Evolutionary conservation across 2,797 vertebrate species (phyloP), one percentile per base, ranked within the genome.

Genomic region (Anomalospiza imberbis): DNA sequence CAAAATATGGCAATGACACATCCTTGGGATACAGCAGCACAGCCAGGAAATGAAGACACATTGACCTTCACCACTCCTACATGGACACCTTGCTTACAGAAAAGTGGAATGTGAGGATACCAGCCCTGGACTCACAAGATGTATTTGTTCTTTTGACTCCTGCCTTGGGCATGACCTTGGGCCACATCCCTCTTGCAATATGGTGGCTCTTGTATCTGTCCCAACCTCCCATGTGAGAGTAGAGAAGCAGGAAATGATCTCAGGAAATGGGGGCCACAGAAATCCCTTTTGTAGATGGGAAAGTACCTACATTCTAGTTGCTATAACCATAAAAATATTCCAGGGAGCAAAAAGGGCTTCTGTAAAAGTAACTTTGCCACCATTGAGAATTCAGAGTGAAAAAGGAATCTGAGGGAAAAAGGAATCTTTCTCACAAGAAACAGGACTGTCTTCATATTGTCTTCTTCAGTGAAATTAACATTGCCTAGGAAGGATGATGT

Each of bases 151-250:
- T 74, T 92, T 57, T 53, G 65, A 67, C 24, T 75, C 36, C 28
- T 17, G 31, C 31, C 45, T 61, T 74, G 72, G 47, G 14, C 17
- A 11, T 17, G 18, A 73, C 45, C 22, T 50, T 82, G n/a, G 45
- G 28, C 38, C 68, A 53, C 1, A 2, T 45, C 61, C 5, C 25
- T 19, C 24, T 40, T 62, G 48, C 24, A 55, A n/a, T 7, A 40
- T 0, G 0, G 7, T 29, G 47, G 48, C 54, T 51, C n/a, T 29
- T 65, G 17, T 19, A 36, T 47, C 54, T 65, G 44, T 45, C 40
- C 14, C 54, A 83, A 22, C 7, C 32, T 58, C 38, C 3, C 0
- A 1, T 1, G 0, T 13, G 31, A 29, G 29, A 28, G 6, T 1
- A 44, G 54, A 93, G 45, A 67, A n/a, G 26, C 21, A 66, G 19